Evolutionary conservation across 92 coral and sea anemone genomes (phyloP), one percentile per base, ranked within the genome.

Genomic region (Blastomussa wellsi): DNA sequence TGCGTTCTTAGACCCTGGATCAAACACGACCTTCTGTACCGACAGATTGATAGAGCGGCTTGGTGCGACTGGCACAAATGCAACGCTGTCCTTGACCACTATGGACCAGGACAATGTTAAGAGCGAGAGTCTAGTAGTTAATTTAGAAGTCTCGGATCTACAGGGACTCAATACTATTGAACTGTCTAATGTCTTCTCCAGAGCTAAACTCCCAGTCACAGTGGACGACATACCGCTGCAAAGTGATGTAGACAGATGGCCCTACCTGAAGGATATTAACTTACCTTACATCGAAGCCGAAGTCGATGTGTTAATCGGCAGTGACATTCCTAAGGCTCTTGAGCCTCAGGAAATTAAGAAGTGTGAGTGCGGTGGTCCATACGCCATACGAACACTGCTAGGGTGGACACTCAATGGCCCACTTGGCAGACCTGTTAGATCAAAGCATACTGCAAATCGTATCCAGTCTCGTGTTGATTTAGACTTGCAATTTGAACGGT

Each of bases 341-440:
- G 89, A 91, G 75, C 94, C 94, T 26, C 82, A 67, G 13, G 93
- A 93, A 82, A 89, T 91, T 47, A 41, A 77, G 79, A 28, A 64
- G 35, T 89, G 90, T 47, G 70, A 84, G 6, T 80, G 84, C 38
- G 90, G 89, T 7, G 93, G 97, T 12, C 93, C 93, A 8, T 93
- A 86, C 47, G 90, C 93, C 12, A 69, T 88, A 2, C 83, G 82
- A 77, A 89, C 94, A 16, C 35, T 85, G 62, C 75, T 91, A 2
- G 97, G 94, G 8, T 93, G 94, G 97, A 92, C 91, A 0, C 31
- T 94, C 77, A 94, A 94, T 84, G 93, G 97, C 41, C 95, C 93
- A 2, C 83, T 94, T 31, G 97, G 91, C 2, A 73, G 93, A 72
- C 69, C 77, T 41, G 71, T 44, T 47, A 14, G 37, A 19, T 76